Evolutionary conservation across 2,797 vertebrate genomes (phyloP).

Genomic region (Eleutherodactylus coqui): DNA sequence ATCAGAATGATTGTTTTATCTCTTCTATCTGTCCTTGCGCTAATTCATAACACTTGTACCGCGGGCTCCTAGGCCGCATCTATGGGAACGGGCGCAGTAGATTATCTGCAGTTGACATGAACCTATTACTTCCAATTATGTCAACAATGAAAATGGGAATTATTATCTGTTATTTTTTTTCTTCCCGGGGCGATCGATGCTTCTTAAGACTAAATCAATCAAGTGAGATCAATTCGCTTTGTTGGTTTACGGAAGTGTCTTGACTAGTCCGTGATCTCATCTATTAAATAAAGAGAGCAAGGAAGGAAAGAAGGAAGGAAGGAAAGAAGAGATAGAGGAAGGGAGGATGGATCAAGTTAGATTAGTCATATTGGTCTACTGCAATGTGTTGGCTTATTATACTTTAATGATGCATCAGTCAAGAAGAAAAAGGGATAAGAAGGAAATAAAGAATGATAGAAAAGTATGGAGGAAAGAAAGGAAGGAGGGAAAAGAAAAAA

Average conservation of each 20-base stretch:
- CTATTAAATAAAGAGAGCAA: neutral
- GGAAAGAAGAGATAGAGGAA: neutral
- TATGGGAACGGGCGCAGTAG: neutral
- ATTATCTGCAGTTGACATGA: neutral
- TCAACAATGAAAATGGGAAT: neutral
- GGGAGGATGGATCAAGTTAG: neutral
- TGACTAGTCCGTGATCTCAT: neutral
- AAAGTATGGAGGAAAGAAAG: neutral
- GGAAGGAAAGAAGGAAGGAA: neutral
- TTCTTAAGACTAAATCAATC: neutral
- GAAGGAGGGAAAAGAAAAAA: neutral
- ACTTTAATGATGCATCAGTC: no score
- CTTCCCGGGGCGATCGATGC: neutral
- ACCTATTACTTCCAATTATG: conserved; percentile 2
- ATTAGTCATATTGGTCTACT: no score
- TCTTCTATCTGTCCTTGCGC: conserved; percentile 34
- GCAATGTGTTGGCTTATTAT: no score
- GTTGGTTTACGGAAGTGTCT: neutral
- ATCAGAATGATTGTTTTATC: conserved; percentile 34
- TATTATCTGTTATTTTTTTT: neutral
- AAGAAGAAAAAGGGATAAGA: neutral
- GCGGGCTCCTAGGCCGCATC: neutral
- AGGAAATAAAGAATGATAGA: neutral
- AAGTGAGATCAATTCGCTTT: neutral
- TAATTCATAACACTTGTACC: conserved; percentile 16